A percentile compares a stretch with the other conserved stretches of the same genome.
phyloP scores from a whole-genome alignment of 2,113 vertebrate genomes.

The Lophura nycthemera region DNA sequence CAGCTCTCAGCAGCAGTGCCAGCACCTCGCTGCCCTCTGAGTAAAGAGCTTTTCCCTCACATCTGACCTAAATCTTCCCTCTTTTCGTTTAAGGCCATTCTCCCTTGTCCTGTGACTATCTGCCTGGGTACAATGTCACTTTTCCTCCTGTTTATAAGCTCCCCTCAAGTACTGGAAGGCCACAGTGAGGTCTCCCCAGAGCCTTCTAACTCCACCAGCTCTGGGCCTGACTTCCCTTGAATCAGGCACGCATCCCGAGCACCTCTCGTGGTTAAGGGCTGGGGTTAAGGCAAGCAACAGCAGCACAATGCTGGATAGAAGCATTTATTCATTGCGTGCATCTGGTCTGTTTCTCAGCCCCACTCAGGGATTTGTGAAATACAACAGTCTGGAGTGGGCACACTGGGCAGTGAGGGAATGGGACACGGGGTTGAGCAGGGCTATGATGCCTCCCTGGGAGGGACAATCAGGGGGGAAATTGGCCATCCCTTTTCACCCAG shows the following conservation, averaged over 20 bases:
- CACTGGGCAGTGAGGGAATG: fast-evolving
- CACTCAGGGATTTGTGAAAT: not conserved
- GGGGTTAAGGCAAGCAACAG: not conserved
- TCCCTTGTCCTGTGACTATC: not conserved
- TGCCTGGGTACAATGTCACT: too few species aligned
- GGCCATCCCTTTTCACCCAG: not conserved
- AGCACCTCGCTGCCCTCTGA: not conserved
- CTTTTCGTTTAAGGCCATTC: not conserved
- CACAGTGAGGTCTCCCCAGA: not conserved
- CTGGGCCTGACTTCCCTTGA: too few species aligned
- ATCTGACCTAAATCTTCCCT: not conserved
- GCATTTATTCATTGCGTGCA: not conserved
- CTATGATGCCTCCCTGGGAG: fast-evolving
- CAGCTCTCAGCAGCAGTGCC: not conserved
- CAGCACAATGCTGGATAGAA: not conserved
- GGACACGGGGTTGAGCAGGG: not conserved
- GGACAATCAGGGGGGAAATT: fast-evolving
- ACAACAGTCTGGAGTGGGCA: not conserved
- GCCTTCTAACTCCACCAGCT: not conserved
- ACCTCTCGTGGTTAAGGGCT: not conserved
- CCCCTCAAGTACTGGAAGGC: not conserved
- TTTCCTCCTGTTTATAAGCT: not conserved
- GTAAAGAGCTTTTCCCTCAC: not conserved
- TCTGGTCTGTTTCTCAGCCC: fast-evolving
- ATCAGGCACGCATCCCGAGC: not conserved